Conservation (phyloP, 2,888 invertebrate species). For the Mylabris sibirica region DNA sequence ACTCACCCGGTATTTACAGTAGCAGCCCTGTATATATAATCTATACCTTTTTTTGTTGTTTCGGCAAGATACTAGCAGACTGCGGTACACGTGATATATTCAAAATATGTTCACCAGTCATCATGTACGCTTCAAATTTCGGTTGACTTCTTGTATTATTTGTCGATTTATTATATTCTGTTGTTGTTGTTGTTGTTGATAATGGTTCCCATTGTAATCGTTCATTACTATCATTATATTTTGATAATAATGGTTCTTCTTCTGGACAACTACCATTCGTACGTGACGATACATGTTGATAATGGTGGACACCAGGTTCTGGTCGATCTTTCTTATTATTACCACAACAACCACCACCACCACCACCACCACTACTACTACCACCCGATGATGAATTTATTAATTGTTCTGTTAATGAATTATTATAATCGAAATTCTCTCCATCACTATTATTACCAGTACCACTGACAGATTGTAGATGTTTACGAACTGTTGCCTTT, state of each 20-base stretch:
- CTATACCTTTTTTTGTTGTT: conserved; percentile 67
- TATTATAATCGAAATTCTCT: conserved; percentile 36
- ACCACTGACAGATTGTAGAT: conserved; percentile 68
- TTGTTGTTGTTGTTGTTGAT: conserved; percentile 46
- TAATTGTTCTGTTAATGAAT: neutral
- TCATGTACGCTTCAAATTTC: conserved; percentile 94
- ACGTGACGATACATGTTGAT: conserved; percentile 49
- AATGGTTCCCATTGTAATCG: conserved; percentile 66
- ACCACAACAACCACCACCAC: conserved; percentile 38
- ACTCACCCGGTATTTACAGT: too few relatives aligned
- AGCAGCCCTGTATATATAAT: too few relatives aligned
- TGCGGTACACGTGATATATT: conserved; percentile 87
- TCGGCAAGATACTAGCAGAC: conserved; percentile 68
- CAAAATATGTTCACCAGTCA: conserved; percentile 96
- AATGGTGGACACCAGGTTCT: conserved; percentile 59
- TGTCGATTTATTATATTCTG: conserved; percentile 28
- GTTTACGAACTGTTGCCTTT: conserved; percentile 80
- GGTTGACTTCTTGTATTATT: conserved; percentile 45
- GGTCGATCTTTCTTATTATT: conserved; percentile 48
- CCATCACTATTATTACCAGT: conserved; percentile 34
- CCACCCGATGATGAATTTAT: conserved; percentile 24
- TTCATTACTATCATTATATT: conserved; percentile 59
- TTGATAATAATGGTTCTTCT: conserved; percentile 58
- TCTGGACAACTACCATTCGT: conserved; percentile 67
- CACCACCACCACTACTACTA: conserved; percentile 36